Base-by-base conservation (phyloP, 1,140 invertebrate genomes). In the Meloidogyne floridensis region DNA sequence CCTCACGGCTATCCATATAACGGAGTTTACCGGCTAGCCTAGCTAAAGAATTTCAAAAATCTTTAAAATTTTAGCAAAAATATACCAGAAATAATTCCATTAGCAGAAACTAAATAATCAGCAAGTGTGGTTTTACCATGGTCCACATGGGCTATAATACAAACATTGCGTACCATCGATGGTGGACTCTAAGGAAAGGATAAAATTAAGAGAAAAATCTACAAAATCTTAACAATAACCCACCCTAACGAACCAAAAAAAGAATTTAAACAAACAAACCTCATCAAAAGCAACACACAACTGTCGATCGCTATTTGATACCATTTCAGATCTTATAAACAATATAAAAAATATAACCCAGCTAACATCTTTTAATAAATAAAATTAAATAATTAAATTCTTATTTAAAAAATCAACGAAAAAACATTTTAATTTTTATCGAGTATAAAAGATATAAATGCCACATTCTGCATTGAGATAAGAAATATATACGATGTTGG, bases 51-150 rank as follows among this genome's bases (percentile, higher is more conserved):
- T 20, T 20, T 10, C 7, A 43, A 75, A 15, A 11, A 4, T 5
- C 51, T 13, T 56, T 47, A 42, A 32, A 9, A 1, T 7, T 10
- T 11, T 43, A 42, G 20, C 11, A 43, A 15, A 13, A 8, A 82
- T 54, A 53, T 18, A 90, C 89, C 82, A 32, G 89, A 90, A 80
- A 90, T 90, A 69, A 90, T 81, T 43, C 96, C 96, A 93, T 99
- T 99, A 85, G 94, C 95, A 9, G 96, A 96, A 81, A 99, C 93
- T 20, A 85, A 98, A 56, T 94, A 94, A 92, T 99, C 98, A 2
- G 97, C 96, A 76, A 99, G 91, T 6, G 97, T 98, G 0, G 98
- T 99, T 92, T 99, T 99, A 92, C 92, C 97, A 93, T 99, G 98
- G 91, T 99, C 97, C 80, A 99, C 97, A 93, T 99, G 97, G 15